phyloP scores from a whole-genome alignment of 30 jellyfish, hydroid and myxozoan species.

The Catostylus mosaicus region DNA sequence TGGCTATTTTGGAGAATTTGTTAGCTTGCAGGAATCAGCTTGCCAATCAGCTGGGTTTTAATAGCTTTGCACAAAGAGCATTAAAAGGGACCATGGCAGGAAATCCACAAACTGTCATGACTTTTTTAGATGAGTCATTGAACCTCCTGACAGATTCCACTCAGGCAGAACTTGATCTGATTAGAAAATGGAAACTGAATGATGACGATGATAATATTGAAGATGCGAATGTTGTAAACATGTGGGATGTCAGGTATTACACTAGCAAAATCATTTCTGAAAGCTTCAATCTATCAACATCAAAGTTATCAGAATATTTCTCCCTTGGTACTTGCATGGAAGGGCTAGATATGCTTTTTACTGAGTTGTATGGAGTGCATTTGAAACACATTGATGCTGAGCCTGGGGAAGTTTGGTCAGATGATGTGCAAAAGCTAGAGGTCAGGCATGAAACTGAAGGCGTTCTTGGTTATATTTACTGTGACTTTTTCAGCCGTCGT shows the following conservation, averaged over 20 bases:
- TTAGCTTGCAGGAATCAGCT: constrained; percentile 69
- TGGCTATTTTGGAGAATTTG: constrained; percentile 57
- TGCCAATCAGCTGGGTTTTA: constrained; percentile 85
- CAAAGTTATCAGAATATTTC: constrained; percentile 74
- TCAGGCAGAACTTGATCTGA: constrained; percentile 48
- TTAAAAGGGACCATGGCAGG: constrained; percentile 91
- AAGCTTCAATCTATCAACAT: constrained; percentile 66
- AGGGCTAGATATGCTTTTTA: constrained; percentile 77
- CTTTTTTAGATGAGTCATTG: constrained; percentile 63
- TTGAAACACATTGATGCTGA: constrained; percentile 58
- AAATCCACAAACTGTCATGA: constrained; percentile 74
- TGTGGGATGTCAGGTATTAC: constrained; percentile 90
- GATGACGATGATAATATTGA: constrained; percentile 27
- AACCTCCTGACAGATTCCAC: constrained; percentile 52
- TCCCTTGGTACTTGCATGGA: constrained; percentile 96
- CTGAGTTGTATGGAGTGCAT: constrained; percentile 69
- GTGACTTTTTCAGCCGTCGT: constrained; percentile 86
- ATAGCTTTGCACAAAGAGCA: constrained; percentile 76
- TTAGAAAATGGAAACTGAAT: constrained; percentile 57
- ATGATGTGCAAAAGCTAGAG: constrained; percentile 83
- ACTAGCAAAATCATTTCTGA: constrained; percentile 67
- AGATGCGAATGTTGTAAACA: constrained; percentile 21
- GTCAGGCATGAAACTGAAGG: constrained; percentile 91
- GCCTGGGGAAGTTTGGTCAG: constrained; percentile 95
- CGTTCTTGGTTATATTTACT: constrained; percentile 83